Conservation (phyloP, 37 sponge, comb jelly and placozoan genomes). For the Amphimedon queenslandica region DNA sequence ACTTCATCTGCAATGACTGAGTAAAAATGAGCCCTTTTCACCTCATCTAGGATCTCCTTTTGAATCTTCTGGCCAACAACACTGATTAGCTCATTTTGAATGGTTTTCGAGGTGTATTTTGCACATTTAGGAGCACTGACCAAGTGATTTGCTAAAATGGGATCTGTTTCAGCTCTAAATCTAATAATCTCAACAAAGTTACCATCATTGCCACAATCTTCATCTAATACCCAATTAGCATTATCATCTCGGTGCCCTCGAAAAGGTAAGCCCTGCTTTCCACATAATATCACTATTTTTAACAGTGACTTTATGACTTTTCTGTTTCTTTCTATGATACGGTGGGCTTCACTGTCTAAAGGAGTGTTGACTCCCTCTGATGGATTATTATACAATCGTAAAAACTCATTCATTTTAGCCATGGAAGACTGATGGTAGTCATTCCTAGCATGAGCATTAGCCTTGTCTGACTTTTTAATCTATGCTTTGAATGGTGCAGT, state of each 20-base stretch:
- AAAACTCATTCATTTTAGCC: slow-evolving; percentile 30
- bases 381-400: slow-evolving; percentile 12
- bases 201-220: not conserved
- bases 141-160: slow-evolving; percentile 5
- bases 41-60: slow-evolving; percentile 14
- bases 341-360: slow-evolving; percentile 16
- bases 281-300: slow-evolving; percentile 53
- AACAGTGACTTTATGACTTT: slow-evolving; percentile 54
- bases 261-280: slow-evolving; percentile 46
- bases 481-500: slow-evolving; percentile 30
- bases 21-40: slow-evolving; percentile 29
- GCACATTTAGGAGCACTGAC: slow-evolving; percentile 35
- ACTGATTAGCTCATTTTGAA: slow-evolving; percentile 57
- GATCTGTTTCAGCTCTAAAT: slow-evolving; percentile 12
- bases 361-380: slow-evolving; percentile 15
- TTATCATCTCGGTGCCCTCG: slow-evolving; percentile 15
- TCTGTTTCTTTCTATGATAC: slow-evolving; percentile 32
- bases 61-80: slow-evolving; percentile 27
- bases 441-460: not conserved
- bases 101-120: slow-evolving; percentile 62
- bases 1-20: slow-evolving; percentile 65
- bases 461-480: slow-evolving; percentile 5
- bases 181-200: slow-evolving; percentile 12
- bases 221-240: not conserved
- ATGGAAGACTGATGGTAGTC: slow-evolving; percentile 30